phyloP scores from a whole-genome alignment of 1,140 invertebrate genomes.

The Lepidurus couesii region DNA sequence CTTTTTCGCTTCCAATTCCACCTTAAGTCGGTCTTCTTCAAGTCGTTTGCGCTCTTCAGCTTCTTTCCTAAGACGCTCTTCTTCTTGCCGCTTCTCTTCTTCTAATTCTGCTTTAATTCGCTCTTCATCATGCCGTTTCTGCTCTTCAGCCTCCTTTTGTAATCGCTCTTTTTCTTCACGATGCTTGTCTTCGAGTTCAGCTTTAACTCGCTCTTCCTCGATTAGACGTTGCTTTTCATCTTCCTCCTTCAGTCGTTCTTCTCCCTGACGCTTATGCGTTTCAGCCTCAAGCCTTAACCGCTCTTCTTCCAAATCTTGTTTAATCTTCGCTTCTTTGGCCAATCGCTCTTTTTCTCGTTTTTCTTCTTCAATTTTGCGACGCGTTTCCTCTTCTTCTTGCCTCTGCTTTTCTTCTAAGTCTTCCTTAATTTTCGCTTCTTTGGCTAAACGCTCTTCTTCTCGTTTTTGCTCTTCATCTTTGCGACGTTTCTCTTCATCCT shows the following conservation, averaged over 20 bases:
- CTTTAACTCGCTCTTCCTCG: slow-evolving; percentile 27
- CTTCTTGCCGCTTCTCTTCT: slow-evolving; percentile 29
- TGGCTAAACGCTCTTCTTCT: too few species aligned
- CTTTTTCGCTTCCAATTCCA: slow-evolving; percentile 37
- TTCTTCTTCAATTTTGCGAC: slow-evolving; percentile 24
- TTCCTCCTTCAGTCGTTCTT: slow-evolving; percentile 12
- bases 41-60: slow-evolving; percentile 36
- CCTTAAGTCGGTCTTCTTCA: slow-evolving; percentile 37
- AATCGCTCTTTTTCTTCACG: slow-evolving; percentile 25
- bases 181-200: slow-evolving; percentile 38
- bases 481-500: neutral
- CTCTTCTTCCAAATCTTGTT: slow-evolving; percentile 4
- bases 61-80: slow-evolving; percentile 36
- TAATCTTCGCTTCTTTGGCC: slow-evolving; percentile 24
- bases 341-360: neutral
- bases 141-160: slow-evolving; percentile 27
- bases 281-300: neutral
- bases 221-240: slow-evolving; percentile 23
- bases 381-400: neutral
- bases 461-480: neutral
- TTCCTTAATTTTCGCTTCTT: neutral
- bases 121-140: slow-evolving; percentile 37
- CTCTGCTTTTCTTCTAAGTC: slow-evolving; percentile 5
- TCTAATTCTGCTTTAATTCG: slow-evolving; percentile 38
- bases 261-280: neutral